phyloP scores from a whole-genome alignment of 2,888 invertebrate genomes.

The Drosophila kanekoi region DNA sequence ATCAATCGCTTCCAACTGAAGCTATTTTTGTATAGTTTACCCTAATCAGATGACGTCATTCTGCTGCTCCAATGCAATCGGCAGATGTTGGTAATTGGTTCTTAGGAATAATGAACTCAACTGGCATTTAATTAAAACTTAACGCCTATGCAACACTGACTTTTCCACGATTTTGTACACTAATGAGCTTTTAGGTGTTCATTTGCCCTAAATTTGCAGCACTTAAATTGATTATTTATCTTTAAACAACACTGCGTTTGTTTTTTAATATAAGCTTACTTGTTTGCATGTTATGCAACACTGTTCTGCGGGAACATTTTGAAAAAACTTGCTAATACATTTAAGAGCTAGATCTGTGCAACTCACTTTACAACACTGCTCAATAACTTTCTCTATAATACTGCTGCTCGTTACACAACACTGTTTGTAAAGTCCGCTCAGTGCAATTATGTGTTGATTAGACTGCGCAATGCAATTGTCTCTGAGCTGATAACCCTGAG shows the following conservation, averaged over 20 bases:
- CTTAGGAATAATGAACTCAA: not conserved
- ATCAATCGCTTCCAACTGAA: conserved; percentile 8
- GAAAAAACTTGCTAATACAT: not conserved
- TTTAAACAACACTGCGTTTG: not conserved
- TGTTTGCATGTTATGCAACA: not conserved
- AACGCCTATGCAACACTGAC: not conserved
- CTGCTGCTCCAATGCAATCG: conserved; percentile 1
- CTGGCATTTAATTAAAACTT: not conserved
- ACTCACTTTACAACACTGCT: not conserved
- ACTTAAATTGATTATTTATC: not conserved
- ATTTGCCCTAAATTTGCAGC: not conserved
- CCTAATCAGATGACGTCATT: not conserved
- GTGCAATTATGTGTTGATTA: not conserved
- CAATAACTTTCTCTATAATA: not conserved
- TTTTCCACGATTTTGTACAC: not conserved
- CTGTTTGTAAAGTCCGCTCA: not conserved
- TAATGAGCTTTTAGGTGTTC: too few species aligned
- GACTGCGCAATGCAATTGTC: conserved; percentile 1
- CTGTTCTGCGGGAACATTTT: not conserved
- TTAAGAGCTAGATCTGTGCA: not conserved
- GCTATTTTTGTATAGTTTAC: conserved; percentile 26
- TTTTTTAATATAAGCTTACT: too few species aligned
- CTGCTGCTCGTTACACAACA: conserved; percentile 1
- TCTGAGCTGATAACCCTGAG: conserved; percentile 35
- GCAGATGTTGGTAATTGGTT: not conserved